Evolutionary conservation across 2,888 invertebrate species (phyloP), one percentile per base, ranked within the genome.

Genomic region (Amorpha juglandis): DNA sequence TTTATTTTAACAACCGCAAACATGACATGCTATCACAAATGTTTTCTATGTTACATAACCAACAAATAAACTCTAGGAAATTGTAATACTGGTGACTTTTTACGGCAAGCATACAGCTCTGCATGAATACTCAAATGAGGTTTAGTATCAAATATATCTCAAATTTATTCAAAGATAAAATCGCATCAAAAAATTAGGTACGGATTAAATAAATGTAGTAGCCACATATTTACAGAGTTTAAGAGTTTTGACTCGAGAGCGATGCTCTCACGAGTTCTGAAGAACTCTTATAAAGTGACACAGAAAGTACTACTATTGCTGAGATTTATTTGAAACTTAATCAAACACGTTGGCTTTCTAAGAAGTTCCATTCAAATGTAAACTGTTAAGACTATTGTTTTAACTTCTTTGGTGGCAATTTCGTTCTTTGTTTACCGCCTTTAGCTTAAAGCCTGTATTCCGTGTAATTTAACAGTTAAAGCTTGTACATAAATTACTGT

Each of bases 401-500:
- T 86, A 83, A 80, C 90, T 89, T 87, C 88, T 84, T 84, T 81
- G 87, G 88, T 89, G 88, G 89, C 82, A 76, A 71, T 78, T 79
- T 80, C 79, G 76, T 78, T 72, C 69, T 75, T 73, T 77, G 79
- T 82, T 81, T 48, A 19, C 14, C 38, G 58, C n/a, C n/a, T 14
- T 65, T 8, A 47, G 48, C 27, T 58, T 8, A 47, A 14, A 48
- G 11, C 33, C 14, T 58, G 42, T 11, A 38, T 9, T 42, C 19
- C 0, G 4, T 12, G 42, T 52, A 14, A 9, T 27, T 14, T 45
- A 11, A 11, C 9, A 42, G 11, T 8, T 45, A 2, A 38, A 38
- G 45, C 45, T 14, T 6, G 14, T 45, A 6, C 9, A 45, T 45
- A 1, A 12, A 12, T 45, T 9, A 45, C 14, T 14, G 14, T 45